phyloP scores from a whole-genome alignment of 1,140 invertebrate species.

The Lutraria rhynchaena region DNA sequence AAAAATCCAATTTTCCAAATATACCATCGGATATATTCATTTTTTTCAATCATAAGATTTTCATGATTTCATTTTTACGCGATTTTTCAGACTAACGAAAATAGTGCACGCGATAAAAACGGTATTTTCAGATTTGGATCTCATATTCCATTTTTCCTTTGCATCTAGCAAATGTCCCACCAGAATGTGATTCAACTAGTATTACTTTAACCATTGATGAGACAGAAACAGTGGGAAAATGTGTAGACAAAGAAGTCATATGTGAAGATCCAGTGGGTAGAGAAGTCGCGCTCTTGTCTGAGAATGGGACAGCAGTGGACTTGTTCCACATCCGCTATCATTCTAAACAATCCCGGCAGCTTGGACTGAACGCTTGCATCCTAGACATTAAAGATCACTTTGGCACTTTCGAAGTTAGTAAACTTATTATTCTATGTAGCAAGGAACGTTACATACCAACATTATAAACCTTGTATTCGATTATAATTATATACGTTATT shows the following conservation, averaged over 20 bases:
- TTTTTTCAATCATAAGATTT: no score
- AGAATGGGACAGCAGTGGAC: not conserved
- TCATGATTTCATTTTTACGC: no score
- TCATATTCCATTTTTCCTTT: no score
- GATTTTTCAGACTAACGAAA: no score
- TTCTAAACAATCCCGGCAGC: not conserved
- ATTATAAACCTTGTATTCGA: no score
- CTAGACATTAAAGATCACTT: slow-evolving; percentile 23
- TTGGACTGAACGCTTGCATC: slow-evolving; percentile 32
- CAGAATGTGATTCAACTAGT: slow-evolving; percentile 5
- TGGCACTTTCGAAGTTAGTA: slow-evolving; percentile 34
- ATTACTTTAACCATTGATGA: not conserved
- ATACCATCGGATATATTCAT: no score
- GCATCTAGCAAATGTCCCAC: slow-evolving; percentile 23
- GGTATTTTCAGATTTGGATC: no score
- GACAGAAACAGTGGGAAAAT: not conserved
- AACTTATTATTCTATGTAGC: no score
- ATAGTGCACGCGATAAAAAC: no score
- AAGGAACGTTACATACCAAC: no score
- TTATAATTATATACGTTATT: no score
- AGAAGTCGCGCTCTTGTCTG: not conserved
- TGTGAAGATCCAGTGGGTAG: slow-evolving; percentile 27
- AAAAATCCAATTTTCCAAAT: no score
- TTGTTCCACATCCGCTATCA: slow-evolving; percentile 18
- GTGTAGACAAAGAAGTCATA: slow-evolving; percentile 23